Percentiles rank a stretch among this genome's conserved stretches.
Conservation (phyloP, 1,140 invertebrate species). For the Cherax quadricarinatus region DNA sequence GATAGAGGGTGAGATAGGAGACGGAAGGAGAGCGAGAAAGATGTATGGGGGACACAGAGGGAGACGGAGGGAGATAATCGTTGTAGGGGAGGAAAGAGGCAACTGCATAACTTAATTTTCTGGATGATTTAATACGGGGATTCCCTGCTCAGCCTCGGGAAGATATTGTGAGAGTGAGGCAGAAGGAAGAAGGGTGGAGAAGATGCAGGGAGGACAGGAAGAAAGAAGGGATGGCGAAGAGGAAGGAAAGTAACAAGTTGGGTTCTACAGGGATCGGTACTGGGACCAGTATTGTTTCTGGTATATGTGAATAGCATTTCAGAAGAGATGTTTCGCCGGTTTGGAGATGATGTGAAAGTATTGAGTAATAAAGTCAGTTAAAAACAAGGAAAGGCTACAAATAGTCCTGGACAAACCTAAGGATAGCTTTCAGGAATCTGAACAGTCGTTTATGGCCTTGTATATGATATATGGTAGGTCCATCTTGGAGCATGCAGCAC, state of each 20-base stretch:
- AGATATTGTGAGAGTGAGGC: neutral
- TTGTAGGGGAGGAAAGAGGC: neutral
- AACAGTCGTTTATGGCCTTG: too few relatives aligned
- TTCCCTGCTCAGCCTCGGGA: neutral
- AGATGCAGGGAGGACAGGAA: neutral
- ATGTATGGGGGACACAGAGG: neutral
- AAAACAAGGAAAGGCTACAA: too few relatives aligned
- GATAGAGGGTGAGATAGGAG: neutral
- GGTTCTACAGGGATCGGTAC: too few relatives aligned
- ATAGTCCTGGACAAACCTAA: too few relatives aligned
- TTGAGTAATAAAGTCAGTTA: too few relatives aligned
- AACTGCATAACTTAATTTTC: conserved; percentile 45
- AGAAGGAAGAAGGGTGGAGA: neutral
- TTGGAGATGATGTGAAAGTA: too few relatives aligned
- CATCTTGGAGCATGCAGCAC: too few relatives aligned
- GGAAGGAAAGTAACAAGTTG: neutral
- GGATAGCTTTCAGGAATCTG: too few relatives aligned
- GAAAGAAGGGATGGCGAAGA: neutral
- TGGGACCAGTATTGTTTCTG: too few relatives aligned
- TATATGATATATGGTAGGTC: too few relatives aligned
- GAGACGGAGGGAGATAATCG: neutral
- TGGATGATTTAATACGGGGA: conserved; percentile 34
- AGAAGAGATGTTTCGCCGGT: too few relatives aligned
- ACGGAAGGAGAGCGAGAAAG: neutral
- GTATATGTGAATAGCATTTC: too few relatives aligned